Evolutionary conservation across 2,113 vertebrate species (phyloP).

Genomic region (Antechinus flavipes): DNA sequence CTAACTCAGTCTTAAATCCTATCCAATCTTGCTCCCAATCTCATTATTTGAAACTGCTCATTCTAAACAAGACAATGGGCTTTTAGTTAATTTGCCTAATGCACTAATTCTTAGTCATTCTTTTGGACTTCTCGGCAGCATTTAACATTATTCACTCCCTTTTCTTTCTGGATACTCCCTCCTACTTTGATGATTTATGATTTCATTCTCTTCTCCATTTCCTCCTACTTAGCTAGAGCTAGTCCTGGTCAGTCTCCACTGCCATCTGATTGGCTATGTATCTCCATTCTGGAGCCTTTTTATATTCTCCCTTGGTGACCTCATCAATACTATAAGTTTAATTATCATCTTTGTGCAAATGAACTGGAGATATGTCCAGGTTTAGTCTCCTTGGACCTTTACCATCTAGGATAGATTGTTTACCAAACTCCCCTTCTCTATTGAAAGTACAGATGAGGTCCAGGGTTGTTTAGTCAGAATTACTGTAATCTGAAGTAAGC

Average conservation of each 20-base stretch:
- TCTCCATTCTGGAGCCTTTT: background rate
- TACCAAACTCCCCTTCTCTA: too few species aligned
- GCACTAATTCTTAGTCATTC: background rate
- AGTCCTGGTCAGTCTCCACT: background rate
- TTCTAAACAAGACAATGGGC: background rate
- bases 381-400: background rate
- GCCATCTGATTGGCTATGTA: background rate
- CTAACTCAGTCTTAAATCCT: background rate
- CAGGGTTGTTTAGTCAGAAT: too few species aligned
- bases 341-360: background rate
- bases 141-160: background rate
- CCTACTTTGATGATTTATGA: too few species aligned
- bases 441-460: too few species aligned
- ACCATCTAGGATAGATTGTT: background rate
- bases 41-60: background rate
- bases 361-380: background rate
- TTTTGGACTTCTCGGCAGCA: background rate
- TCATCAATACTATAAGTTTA: too few species aligned
- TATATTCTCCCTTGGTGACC: background rate
- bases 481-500: too few species aligned
- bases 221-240: background rate
- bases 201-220: background rate
- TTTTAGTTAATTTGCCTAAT: background rate
- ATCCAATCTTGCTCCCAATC: background rate
- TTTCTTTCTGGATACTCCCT: background rate